phyloP scores from a whole-genome alignment of 2,797 vertebrate species.

The Rallus crepitans region DNA sequence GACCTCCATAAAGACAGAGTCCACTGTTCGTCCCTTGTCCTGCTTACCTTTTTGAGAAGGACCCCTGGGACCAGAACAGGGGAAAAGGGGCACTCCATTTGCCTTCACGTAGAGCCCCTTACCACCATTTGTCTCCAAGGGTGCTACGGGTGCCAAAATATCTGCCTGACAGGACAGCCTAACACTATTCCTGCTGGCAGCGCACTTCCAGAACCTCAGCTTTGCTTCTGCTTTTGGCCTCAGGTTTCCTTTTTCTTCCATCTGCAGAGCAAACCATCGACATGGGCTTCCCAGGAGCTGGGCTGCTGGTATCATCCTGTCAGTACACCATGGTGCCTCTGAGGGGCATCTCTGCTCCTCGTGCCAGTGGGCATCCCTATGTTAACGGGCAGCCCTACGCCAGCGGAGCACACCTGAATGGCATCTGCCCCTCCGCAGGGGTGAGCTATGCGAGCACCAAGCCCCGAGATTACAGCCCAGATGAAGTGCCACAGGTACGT shows the following conservation, averaged over 20 bases:
- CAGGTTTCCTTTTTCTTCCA: neutral
- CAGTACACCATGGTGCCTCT: constrained; percentile 98
- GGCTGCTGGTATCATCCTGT: constrained; percentile 87
- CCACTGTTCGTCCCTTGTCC: neutral
- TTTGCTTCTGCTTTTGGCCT: neutral
- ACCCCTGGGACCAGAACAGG: neutral
- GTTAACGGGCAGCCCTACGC: constrained; percentile 81
- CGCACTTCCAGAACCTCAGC: neutral
- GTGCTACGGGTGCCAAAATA: neutral
- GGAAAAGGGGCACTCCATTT: neutral
- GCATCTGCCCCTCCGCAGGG: constrained; percentile 75
- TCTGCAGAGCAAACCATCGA: constrained; percentile 91
- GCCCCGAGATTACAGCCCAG: constrained; percentile 79
- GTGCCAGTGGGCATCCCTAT: constrained; percentile 81
- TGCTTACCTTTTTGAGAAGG: neutral
- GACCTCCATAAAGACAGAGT: neutral
- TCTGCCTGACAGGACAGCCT: neutral
- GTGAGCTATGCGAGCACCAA: constrained; percentile 81
- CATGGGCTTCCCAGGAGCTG: constrained; percentile 88
- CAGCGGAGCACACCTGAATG: constrained; percentile 55
- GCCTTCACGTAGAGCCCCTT: neutral
- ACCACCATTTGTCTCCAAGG: neutral
- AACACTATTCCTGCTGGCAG: neutral
- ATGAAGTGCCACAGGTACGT: constrained; percentile 85
- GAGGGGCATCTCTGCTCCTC: constrained; percentile 84